Evolutionary conservation across 2,888 invertebrate species (phyloP).

Genomic region (Caenorhabditis sp.): DNA sequence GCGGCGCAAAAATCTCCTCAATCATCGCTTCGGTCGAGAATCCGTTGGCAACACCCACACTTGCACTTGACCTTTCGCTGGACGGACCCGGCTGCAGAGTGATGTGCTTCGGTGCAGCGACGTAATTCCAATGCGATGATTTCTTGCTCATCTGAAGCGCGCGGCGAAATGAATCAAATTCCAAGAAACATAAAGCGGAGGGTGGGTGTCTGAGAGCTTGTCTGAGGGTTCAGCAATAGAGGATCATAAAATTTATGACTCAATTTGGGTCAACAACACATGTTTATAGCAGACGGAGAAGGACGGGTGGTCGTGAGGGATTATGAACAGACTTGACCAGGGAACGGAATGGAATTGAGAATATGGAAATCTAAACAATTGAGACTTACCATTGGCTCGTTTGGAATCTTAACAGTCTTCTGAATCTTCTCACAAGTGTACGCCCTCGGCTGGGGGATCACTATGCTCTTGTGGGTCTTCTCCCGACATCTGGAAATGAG

Average conservation of each 20-base stretch:
- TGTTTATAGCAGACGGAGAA: conserved; percentile 45
- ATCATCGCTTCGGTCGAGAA: conserved; percentile 53
- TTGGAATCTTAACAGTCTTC: conserved; percentile 48
- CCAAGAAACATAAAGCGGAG: too few species aligned
- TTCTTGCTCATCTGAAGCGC: conserved; percentile 56
- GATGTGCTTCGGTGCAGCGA: conserved; percentile 39
- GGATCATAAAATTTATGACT: conserved; percentile 53
- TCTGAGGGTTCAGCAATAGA: conserved; percentile 39
- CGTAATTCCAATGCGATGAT: conserved; percentile 45
- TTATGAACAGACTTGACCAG: conserved; percentile 10
- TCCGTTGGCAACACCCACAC: conserved; percentile 1
- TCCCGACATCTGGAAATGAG: conserved; percentile 57
- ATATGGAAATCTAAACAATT: conserved; percentile 4
- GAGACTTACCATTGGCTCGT: not conserved
- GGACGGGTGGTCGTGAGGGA: conserved; percentile 17
- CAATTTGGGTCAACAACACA: conserved; percentile 57
- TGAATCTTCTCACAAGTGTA: conserved; percentile 43
- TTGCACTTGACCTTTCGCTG: conserved; percentile 38
- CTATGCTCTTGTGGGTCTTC: conserved; percentile 59
- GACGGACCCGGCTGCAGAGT: conserved; percentile 35
- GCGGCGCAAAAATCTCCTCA: conserved; percentile 57
- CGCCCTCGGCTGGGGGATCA: conserved; percentile 29
- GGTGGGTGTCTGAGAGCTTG: conserved; percentile 46
- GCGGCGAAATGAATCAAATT: conserved; percentile 16
- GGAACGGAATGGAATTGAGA: not conserved